A percentile compares a stretch with the other conserved stretches of the same genome.
phyloP scores from a whole-genome alignment of 2,113 vertebrate genomes.

The Siniperca chuatsi region DNA sequence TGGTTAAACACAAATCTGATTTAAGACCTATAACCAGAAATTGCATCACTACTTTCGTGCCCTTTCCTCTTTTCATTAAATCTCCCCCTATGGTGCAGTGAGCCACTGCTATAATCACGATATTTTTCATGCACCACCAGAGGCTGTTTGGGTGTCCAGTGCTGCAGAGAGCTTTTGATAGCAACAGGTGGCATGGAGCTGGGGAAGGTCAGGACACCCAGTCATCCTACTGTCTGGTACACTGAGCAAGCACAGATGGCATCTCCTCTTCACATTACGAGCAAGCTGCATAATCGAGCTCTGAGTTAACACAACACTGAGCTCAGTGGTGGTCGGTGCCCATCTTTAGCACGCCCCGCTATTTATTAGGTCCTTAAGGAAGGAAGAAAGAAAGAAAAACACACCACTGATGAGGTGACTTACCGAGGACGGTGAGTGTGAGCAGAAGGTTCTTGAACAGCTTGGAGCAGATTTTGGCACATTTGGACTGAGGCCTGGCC shows the following conservation, averaged over 20 bases:
- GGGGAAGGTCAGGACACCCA: constrained; percentile 66
- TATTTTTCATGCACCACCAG: constrained; percentile 45
- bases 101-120: constrained; percentile 16
- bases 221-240: constrained; percentile 64
- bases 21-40: neutral
- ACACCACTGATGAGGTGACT: constrained; percentile 49
- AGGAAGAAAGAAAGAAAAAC: neutral
- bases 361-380: neutral
- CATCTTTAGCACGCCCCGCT: neutral
- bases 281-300: constrained; percentile 23
- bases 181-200: constrained; percentile 67
- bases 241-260: constrained; percentile 64
- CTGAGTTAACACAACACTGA: constrained; percentile 28
- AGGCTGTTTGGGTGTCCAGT: constrained; percentile 53
- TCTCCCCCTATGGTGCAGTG: neutral
- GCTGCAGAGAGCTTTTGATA: constrained; percentile 40
- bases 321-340: constrained; percentile 10
- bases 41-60: constrained; percentile 1
- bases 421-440: constrained; percentile 94
- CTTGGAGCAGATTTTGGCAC: constrained; percentile 88
- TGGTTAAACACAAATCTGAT: constrained; percentile 20
- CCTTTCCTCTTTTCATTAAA: constrained; percentile 49
- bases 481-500: constrained; percentile 86
- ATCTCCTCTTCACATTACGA: constrained; percentile 41
- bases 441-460: constrained; percentile 95